Evolutionary conservation across 2,888 invertebrate genomes (phyloP).

Genomic region (Ophonus ardosiacus): DNA sequence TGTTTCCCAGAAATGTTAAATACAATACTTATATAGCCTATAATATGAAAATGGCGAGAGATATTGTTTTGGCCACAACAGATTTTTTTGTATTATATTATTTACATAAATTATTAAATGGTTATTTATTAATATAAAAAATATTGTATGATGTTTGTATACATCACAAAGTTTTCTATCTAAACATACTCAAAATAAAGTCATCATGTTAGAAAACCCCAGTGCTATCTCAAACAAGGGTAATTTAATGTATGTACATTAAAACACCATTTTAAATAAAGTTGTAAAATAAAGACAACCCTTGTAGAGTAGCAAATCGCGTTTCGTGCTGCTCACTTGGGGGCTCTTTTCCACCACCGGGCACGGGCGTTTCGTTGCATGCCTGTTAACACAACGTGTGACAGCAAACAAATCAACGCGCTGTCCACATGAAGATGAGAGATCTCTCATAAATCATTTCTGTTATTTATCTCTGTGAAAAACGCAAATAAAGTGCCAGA

Average conservation of each 20-base stretch:
- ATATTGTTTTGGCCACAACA: too few species aligned
- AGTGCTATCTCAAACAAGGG: neutral
- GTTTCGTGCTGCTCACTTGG: neutral
- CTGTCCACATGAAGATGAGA: constrained; percentile 56
- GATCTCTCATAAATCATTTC: constrained; percentile 54
- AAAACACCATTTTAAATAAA: constrained; percentile 36
- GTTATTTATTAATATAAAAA: too few species aligned
- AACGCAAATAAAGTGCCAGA: constrained; percentile 46
- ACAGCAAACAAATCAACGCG: constrained; percentile 55
- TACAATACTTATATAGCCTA: too few species aligned
- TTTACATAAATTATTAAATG: too few species aligned
- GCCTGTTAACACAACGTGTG: constrained; percentile 45
- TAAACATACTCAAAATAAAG: neutral
- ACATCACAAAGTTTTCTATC: too few species aligned
- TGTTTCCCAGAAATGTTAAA: too few species aligned
- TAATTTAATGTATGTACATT: constrained; percentile 19
- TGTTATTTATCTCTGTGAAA: constrained; percentile 48
- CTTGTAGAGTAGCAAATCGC: neutral
- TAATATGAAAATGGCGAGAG: too few species aligned
- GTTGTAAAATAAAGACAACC: constrained; percentile 14
- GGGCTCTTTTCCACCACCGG: neutral
- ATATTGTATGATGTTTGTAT: too few species aligned
- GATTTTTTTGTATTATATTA: too few species aligned
- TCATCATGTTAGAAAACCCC: neutral
- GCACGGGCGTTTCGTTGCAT: neutral